Percentiles rank a stretch among this genome's conserved stretches.
Conservation (phyloP, 2,888 invertebrate genomes). For the Elgonia sp. region DNA sequence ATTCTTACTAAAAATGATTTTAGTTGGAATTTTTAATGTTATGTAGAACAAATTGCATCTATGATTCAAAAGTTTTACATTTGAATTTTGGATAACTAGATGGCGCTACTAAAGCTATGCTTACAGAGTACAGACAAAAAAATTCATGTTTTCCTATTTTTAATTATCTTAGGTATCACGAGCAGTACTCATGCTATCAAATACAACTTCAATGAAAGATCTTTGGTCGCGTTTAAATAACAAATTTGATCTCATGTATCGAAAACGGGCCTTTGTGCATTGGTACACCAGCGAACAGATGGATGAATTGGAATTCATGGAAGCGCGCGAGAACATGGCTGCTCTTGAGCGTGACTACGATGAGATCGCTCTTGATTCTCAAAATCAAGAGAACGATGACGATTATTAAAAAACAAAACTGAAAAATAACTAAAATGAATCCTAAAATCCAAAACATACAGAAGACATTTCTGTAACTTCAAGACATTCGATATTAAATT, state of each 20-base stretch:
- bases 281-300: slow-evolving; percentile 97
- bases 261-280: slow-evolving; percentile 98
- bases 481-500: slow-evolving; percentile 63
- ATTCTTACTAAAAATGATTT: no score
- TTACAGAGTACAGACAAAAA: no score
- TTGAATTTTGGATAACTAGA: no score
- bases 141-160: no score
- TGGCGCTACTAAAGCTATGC: no score
- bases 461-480: slow-evolving; percentile 14
- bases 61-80: no score
- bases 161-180: slow-evolving; percentile 64
- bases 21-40: no score
- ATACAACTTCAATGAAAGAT: slow-evolving; percentile 85
- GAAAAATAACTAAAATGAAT: neutral
- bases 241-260: slow-evolving; percentile 98
- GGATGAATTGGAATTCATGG: slow-evolving; percentile 95
- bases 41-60: no score
- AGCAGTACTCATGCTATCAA: slow-evolving; percentile 85
- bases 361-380: slow-evolving; percentile 92
- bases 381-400: slow-evolving; percentile 67
- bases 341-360: slow-evolving; percentile 94
- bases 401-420: slow-evolving; percentile 4
- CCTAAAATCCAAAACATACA: neutral
- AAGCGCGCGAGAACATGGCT: slow-evolving; percentile 95
- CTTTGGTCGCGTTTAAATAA: slow-evolving; percentile 92